A percentile compares a stretch with the other conserved stretches of the same genome.
Evolutionary conservation across 2,797 vertebrate genomes (phyloP).

Genomic region (Clamator glandarius): DNA sequence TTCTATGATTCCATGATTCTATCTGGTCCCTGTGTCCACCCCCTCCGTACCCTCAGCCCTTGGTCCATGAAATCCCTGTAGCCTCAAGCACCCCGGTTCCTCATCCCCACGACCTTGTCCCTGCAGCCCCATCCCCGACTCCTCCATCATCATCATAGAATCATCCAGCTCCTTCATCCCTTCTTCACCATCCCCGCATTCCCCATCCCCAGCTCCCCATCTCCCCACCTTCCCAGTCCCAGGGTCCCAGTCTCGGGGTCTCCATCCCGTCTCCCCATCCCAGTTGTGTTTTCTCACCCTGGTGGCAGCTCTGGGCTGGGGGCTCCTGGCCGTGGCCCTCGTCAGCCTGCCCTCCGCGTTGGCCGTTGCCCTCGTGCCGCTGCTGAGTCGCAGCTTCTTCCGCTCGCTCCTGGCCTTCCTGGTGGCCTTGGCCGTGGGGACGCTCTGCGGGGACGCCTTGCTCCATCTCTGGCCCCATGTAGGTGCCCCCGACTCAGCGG

Average conservation of each 20-base stretch:
- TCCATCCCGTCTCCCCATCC: too few relatives aligned
- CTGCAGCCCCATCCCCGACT: too few relatives aligned
- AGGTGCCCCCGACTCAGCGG: not conserved
- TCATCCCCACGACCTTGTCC: too few relatives aligned
- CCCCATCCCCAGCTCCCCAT: not conserved
- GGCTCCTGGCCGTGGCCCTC: slow-evolving; percentile 76
- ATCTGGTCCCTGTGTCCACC: too few relatives aligned
- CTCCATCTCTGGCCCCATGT: slow-evolving; percentile 87
- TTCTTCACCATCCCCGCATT: too few relatives aligned
- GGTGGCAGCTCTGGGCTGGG: slow-evolving; percentile 79
- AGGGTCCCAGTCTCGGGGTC: not conserved
- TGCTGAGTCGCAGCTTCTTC: slow-evolving; percentile 67
- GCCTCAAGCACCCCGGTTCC: too few relatives aligned
- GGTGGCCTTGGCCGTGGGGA: slow-evolving; percentile 85
- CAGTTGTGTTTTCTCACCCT: not conserved
- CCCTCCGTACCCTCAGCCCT: too few relatives aligned
- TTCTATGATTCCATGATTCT: too few relatives aligned
- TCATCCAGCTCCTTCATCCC: too few relatives aligned
- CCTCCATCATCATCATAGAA: too few relatives aligned
- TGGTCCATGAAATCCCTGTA: too few relatives aligned
- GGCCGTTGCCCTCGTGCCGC: slow-evolving; percentile 75
- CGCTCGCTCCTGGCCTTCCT: slow-evolving; percentile 80
- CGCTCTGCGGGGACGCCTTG: slow-evolving; percentile 85
- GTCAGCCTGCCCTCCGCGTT: slow-evolving; percentile 81
- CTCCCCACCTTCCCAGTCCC: not conserved